Conservation (phyloP, 2,113 vertebrate species). For the Mellivora capensis region DNA sequence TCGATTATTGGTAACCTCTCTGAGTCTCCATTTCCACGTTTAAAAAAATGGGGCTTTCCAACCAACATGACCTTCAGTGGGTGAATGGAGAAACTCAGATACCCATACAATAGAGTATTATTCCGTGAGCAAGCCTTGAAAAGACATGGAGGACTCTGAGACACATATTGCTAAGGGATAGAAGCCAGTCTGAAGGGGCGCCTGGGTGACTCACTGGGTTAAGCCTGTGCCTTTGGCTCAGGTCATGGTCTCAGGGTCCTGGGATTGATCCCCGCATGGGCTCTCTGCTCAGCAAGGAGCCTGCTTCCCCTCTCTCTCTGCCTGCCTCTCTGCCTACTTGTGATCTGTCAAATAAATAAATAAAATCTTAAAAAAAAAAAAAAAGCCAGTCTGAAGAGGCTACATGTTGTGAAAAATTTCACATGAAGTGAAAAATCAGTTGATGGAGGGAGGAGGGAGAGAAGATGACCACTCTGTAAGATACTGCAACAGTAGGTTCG, state of each 20-base stretch:
- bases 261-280: no score
- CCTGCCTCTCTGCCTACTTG: no score
- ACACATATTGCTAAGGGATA: background rate
- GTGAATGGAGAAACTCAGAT: background rate
- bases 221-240: no score
- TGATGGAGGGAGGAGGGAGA: background rate
- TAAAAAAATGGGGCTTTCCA: background rate
- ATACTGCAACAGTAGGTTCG: background rate
- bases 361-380: no score
- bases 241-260: no score
- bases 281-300: no score
- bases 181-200: background rate
- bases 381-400: background rate
- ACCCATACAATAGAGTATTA: background rate
- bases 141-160: background rate
- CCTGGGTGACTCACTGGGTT: no score
- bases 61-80: background rate
- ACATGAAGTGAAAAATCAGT: background rate
- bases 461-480: background rate
- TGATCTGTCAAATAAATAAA: no score
- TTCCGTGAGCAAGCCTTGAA: background rate
- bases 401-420: no score
- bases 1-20: background rate
- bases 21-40: background rate
- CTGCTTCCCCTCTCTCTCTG: no score